Evolutionary conservation across 2,797 vertebrate genomes (phyloP).

Genomic region (Hydrocynus forskahlii): DNA sequence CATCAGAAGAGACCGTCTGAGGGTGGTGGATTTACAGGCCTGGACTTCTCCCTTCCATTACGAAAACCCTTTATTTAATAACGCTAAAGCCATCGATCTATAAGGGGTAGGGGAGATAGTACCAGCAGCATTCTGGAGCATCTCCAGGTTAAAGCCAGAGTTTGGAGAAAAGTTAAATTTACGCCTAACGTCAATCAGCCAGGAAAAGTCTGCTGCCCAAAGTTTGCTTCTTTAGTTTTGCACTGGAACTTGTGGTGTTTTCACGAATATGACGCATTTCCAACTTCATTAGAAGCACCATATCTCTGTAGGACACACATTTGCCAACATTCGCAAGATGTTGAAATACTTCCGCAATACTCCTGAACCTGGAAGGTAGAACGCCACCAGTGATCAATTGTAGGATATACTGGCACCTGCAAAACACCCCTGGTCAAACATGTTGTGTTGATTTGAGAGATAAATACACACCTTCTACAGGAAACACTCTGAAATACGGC

Average conservation of each 20-base stretch:
- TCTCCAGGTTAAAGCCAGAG: slow-evolving; percentile 4
- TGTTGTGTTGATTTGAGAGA: too few species aligned
- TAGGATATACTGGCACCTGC: too few species aligned
- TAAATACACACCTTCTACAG: too few species aligned
- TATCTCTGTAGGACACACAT: too few species aligned
- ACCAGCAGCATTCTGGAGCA: neutral
- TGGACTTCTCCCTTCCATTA: slow-evolving; percentile 25
- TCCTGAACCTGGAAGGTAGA: too few species aligned
- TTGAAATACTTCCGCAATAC: too few species aligned
- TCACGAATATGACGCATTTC: too few species aligned
- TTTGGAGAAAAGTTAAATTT: neutral
- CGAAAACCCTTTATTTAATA: slow-evolving; percentile 37
- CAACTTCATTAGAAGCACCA: too few species aligned
- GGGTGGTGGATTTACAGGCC: slow-evolving; percentile 31
- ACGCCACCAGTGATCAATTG: too few species aligned
- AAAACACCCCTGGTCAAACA: too few species aligned
- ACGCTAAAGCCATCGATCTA: slow-evolving; percentile 22
- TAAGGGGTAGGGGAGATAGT: slow-evolving; percentile 4
- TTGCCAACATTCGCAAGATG: too few species aligned
- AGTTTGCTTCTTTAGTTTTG: neutral
- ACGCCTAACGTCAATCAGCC: neutral
- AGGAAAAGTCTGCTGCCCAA: neutral
- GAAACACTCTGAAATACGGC: too few species aligned
- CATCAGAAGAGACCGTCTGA: slow-evolving; percentile 2
- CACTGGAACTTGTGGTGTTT: neutral